Evolutionary conservation across 2,888 invertebrate genomes (phyloP), one percentile per base, ranked within the genome.

Genomic region (Artemia sp.): DNA sequence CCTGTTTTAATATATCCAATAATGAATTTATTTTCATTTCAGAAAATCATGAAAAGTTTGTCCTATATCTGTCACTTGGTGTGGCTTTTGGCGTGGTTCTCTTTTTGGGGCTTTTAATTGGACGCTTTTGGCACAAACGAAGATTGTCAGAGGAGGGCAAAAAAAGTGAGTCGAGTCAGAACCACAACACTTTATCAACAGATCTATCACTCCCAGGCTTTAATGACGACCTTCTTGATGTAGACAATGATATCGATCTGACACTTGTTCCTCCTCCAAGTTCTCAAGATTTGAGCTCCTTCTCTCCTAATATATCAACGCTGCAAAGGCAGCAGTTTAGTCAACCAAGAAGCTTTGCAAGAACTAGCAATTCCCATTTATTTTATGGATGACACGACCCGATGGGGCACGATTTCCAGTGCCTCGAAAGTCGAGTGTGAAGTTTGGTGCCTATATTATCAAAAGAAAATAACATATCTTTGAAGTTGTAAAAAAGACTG

Each of bases 201-300:
- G 87, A 88, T 72, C 87, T 88, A 67, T 84, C 88, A 74, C 81
- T 89, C 71, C 87, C 89, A 12, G 89, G 89, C 71, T 90, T 90
- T 79, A 86, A 86, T 74, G 90, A 90, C 80, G 89, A 90, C 78
- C 88, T 90, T 79, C 90, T 89, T 74, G 90, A 91, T 80, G 85
- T 88, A 66, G 88, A 89, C 78, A 87, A 86, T 67, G 88, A 88
- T 75, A 87, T 88, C 71, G 87, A 87, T 77, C 83, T 88, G 73
- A 85, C 86, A 68, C 85, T 86, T 52, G 84, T 86, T 5, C 83
- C 85, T 24, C 85, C 86, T 9, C 83, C 85, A 8, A 85, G 84
- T 72, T 77, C 24, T 80, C 81, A 73, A 79, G 64, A 58, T 24
- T 24, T 58, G 64, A 58, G 9, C 64, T 58, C 64, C 14, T 58